A percentile compares a stretch with the other conserved stretches of the same genome.
These are phyloP conservation scores for Dipodomys ordii DNA, from an alignment of 2,113 vertebrate species.

Conservation along the genomic window DNA sequence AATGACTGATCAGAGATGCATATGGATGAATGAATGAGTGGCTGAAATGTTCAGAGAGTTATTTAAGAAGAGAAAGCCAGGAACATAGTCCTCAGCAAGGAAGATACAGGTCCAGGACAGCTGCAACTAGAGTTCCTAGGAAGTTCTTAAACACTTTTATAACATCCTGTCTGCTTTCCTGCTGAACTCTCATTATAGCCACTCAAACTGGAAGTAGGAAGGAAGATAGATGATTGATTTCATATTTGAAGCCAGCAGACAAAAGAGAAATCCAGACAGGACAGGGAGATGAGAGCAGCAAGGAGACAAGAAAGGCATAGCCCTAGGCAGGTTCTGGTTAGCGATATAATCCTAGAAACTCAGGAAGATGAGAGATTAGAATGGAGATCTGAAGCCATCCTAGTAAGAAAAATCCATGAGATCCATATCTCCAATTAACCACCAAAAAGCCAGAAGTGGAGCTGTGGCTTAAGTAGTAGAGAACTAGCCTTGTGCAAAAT, in stretches of 20 bases:
- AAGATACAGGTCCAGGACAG: background rate
- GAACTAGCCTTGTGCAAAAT: no score
- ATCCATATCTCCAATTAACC: no score
- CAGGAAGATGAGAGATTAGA: no score
- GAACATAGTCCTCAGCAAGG: background rate
- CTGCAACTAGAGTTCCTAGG: background rate
- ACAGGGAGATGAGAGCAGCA: background rate
- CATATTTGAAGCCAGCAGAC: background rate
- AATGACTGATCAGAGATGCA: background rate
- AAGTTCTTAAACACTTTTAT: background rate
- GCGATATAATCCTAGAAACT: no score
- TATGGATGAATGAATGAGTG: background rate
- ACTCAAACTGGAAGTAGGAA: slow-evolving; percentile 8
- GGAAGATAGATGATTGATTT: background rate
- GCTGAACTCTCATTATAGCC: background rate
- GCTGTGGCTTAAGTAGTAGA: no score
- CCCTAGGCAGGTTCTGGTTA: background rate
- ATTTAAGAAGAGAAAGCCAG: slow-evolving; percentile 29
- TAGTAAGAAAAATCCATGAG: no score
- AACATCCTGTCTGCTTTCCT: background rate
- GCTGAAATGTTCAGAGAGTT: background rate
- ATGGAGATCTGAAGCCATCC: no score
- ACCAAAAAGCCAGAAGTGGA: no score
- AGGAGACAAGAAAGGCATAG: background rate
- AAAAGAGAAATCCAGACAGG: background rate